Conservation (phyloP, 1,140 invertebrate species). For the Drosophila bifasciata region DNA sequence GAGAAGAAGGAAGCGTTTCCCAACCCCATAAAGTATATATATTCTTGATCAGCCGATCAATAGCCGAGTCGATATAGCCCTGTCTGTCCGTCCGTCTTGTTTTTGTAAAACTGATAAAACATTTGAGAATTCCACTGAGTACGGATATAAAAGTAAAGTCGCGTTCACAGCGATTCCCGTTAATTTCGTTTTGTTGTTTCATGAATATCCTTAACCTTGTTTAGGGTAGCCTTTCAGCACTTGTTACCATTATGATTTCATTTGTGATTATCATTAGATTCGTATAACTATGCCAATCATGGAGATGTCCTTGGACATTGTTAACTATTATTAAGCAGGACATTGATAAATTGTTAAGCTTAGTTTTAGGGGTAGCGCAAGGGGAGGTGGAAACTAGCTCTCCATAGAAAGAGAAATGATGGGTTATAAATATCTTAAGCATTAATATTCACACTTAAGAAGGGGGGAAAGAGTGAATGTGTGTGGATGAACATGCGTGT, state of each 20-base stretch:
- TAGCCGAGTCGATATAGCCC: no score
- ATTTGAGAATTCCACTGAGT: no score
- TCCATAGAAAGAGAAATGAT: background rate
- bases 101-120: no score
- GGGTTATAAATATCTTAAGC: background rate
- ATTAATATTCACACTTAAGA: constrained; percentile 41
- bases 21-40: no score
- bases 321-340: constrained; percentile 32
- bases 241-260: constrained; percentile 36
- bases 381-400: background rate
- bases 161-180: no score
- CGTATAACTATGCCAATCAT: constrained; percentile 51
- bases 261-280: constrained; percentile 62
- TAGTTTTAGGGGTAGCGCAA: background rate
- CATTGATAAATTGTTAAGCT: constrained; percentile 54
- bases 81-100: no score
- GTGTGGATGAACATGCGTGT: constrained; percentile 25
- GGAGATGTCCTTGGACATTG: constrained; percentile 13
- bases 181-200: constrained; percentile 22
- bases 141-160: no score
- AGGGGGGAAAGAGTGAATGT: background rate
- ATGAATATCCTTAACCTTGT: constrained; percentile 1
- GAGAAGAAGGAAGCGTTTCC: no score
- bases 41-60: no score
- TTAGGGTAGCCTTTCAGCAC: constrained; percentile 4